Base-by-base conservation (phyloP, 2,888 invertebrate genomes). In the Ormyrus labotus region DNA sequence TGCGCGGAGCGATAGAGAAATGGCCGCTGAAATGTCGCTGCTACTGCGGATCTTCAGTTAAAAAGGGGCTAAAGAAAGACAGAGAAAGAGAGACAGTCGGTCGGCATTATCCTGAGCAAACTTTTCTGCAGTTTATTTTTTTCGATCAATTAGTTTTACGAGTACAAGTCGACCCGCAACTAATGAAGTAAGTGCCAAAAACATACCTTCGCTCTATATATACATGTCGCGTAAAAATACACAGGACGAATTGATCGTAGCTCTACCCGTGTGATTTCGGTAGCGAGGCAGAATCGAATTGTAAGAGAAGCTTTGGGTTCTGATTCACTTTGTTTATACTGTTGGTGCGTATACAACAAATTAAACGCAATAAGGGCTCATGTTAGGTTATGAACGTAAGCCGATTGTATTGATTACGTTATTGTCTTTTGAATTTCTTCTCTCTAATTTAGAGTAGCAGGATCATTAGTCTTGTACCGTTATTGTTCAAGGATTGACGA, bases 21-120 rank as follows among this genome's bases (percentile, higher is more conserved):
- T 81, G 81, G 81, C 81, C 65, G 78, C 65, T 71, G 78, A 81
- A 81, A 81, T 70, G 68, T 81, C 72, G 77, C 73, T 81, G 55
- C 68, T 34, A 34, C 34, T 72, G 71, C 72, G 64, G 70, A 70
- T 45, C 50, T 69, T 61, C 72, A 60, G 64, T 53, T 80, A 80
- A 10, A 45, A 51, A 53, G 47, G 8, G 1, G 19, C 5, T 3
- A 2, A 60, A n/a, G 13, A 63, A 55, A 6, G 45, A 63, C 11
- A 19, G 5, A 6, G n/a, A n/a, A n/a, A 6, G 19, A 0, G 5
- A 19, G 50, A 58, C 2, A 9, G 7, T n/a, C 13, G 34, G 10
- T 48, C 13, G 47, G 7, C 13, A 61, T 53, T 10, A 10, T 53
- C 10, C 51, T 45, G 6, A 7, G 50, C 34, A 48, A 19, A 4